Evolutionary conservation across 2,888 invertebrate genomes (phyloP).

Genomic region (Patella ulyssiponensis): DNA sequence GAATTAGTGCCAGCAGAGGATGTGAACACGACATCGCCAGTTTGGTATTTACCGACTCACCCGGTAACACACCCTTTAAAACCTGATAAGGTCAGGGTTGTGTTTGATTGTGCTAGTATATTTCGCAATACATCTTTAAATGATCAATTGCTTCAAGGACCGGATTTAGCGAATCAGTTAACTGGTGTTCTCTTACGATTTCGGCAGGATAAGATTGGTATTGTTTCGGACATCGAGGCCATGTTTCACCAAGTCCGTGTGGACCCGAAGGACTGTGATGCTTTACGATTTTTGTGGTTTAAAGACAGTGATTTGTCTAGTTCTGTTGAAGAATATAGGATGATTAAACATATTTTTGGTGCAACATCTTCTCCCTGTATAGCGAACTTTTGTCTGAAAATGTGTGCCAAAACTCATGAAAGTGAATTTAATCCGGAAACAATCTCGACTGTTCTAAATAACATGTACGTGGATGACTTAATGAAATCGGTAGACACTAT

Average conservation of each 20-base stretch:
- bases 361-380: too few relatives aligned
- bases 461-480: too few relatives aligned
- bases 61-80: conserved; percentile 22
- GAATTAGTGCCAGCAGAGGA: not conserved
- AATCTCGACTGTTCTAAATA: not conserved
- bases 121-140: conserved; percentile 25
- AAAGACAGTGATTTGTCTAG: not conserved
- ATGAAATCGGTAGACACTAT: too few relatives aligned
- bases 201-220: conserved; percentile 18
- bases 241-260: conserved; percentile 20
- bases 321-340: too few relatives aligned
- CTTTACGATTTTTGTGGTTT: too few relatives aligned
- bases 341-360: too few relatives aligned
- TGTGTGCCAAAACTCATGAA: not conserved
- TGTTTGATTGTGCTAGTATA: conserved; percentile 15
- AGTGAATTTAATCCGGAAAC: not conserved
- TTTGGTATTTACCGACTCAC: conserved; percentile 35
- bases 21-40: not conserved
- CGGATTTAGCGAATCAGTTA: conserved; percentile 28
- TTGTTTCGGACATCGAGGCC: not conserved
- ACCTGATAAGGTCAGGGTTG: conserved; percentile 16
- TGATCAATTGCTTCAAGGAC: conserved; percentile 29
- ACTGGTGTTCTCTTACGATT: conserved; percentile 26
- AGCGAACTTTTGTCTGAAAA: not conserved
- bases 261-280: conserved; percentile 1